Conservation (phyloP, 2,888 invertebrate genomes). For the Netelia virgata region DNA sequence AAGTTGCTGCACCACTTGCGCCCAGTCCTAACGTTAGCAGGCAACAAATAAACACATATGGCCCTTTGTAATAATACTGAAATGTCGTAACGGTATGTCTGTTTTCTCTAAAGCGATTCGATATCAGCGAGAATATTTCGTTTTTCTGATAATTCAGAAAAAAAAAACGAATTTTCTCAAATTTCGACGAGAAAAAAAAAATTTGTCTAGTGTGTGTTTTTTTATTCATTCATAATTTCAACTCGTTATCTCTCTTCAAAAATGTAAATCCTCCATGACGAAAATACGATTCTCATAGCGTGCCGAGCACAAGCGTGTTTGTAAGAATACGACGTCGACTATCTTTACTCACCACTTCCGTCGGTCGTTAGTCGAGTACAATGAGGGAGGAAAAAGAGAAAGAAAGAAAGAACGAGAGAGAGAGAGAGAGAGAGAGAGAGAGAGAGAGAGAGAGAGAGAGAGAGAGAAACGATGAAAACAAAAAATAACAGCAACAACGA, state of each 20-base stretch:
- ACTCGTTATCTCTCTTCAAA: neutral
- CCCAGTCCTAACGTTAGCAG: slow-evolving; percentile 90
- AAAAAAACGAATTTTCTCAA: slow-evolving; percentile 19
- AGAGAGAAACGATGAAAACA: slow-evolving; percentile 14
- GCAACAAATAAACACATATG: slow-evolving; percentile 82
- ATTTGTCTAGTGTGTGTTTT: too few relatives aligned
- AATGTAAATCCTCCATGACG: neutral
- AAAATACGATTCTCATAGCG: neutral
- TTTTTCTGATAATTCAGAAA: neutral
- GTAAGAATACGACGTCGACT: neutral
- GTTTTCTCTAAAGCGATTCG: slow-evolving; percentile 52
- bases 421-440: slow-evolving; percentile 35
- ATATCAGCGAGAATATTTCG: slow-evolving; percentile 3
- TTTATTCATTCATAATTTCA: too few relatives aligned
- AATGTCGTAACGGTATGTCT: neutral
- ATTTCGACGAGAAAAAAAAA: too few relatives aligned
- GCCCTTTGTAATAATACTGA: slow-evolving; percentile 48
- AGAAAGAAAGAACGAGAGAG: too few relatives aligned
- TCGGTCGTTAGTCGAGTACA: slow-evolving; percentile 72
- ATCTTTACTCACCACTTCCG: slow-evolving; percentile 78
- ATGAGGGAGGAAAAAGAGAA: slow-evolving; percentile 41
- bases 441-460: slow-evolving; percentile 27
- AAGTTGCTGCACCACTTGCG: slow-evolving; percentile 94
- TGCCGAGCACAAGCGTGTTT: neutral
- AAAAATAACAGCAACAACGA: neutral